phyloP scores from a whole-genome alignment of 2,113 vertebrate genomes.

The Condylura cristata region DNA sequence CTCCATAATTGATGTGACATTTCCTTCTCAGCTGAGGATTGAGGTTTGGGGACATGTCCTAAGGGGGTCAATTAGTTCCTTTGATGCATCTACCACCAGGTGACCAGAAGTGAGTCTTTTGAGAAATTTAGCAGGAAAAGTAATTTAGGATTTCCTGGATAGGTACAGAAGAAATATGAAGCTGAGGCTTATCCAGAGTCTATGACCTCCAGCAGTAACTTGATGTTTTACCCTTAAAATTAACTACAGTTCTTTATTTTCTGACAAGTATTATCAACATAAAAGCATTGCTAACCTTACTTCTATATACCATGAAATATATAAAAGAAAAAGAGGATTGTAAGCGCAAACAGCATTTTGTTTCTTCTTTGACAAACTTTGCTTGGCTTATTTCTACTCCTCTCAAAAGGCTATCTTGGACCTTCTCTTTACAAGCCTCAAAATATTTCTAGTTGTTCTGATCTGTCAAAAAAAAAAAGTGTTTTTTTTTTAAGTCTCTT shows the following conservation, averaged over 20 bases:
- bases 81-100: constrained; percentile 29
- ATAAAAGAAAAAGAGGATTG: neutral
- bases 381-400: neutral
- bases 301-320: neutral
- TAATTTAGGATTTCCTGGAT: constrained; percentile 47
- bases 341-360: neutral
- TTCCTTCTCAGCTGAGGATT: constrained; percentile 29
- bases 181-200: neutral
- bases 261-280: neutral
- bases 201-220: neutral
- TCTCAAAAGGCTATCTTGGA: neutral
- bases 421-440: neutral
- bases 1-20: constrained; percentile 60
- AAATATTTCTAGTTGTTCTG: neutral
- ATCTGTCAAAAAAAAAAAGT: neutral
- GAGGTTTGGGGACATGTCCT: neutral
- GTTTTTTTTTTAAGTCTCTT: neutral
- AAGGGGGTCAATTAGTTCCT: constrained; percentile 49
- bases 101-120: constrained; percentile 44
- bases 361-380: neutral
- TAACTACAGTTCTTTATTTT: neutral
- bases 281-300: neutral
- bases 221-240: constrained; percentile 2
- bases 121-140: constrained; percentile 47
- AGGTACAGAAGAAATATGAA: neutral